These are phyloP conservation scores for Rhegmatorhina hoffmannsi DNA, from an alignment of 2,113 vertebrate species.

Conservation along the genomic window DNA sequence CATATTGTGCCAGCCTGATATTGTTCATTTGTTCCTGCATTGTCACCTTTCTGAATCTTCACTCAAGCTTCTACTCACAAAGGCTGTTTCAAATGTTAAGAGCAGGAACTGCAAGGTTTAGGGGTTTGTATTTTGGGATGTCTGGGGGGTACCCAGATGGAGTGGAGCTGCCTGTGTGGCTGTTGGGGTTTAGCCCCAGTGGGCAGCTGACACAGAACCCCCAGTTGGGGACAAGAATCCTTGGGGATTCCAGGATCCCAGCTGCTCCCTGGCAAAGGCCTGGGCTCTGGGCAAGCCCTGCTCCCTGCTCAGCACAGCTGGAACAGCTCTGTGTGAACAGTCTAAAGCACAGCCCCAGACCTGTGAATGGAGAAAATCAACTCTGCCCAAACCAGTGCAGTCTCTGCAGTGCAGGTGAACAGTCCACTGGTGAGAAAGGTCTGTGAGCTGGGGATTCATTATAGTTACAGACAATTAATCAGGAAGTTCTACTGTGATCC, in stretches of 20 bases:
- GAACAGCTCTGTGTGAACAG: background rate
- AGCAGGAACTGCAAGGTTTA: background rate
- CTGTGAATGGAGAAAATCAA: background rate
- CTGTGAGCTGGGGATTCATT: background rate
- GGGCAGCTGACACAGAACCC: background rate
- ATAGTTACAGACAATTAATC: background rate
- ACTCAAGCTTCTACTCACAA: background rate
- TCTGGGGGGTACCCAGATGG: background rate
- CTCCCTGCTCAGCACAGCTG: background rate
- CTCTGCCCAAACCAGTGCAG: background rate
- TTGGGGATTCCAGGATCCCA: too few relatives aligned
- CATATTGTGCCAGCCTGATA: background rate
- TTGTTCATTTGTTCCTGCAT: background rate
- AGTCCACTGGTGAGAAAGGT: background rate
- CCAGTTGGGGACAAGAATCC: background rate
- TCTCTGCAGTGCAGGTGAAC: background rate
- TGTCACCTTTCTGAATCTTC: background rate
- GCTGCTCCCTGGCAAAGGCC: background rate
- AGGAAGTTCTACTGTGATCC: background rate
- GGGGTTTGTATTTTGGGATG: background rate
- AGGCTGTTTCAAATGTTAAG: background rate
- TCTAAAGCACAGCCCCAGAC: background rate
- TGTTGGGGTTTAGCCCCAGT: background rate
- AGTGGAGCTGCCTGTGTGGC: background rate
- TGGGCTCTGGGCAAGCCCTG: background rate